phyloP scores from a whole-genome alignment of 2,113 vertebrate species.

The Eolophus roseicapilla region DNA sequence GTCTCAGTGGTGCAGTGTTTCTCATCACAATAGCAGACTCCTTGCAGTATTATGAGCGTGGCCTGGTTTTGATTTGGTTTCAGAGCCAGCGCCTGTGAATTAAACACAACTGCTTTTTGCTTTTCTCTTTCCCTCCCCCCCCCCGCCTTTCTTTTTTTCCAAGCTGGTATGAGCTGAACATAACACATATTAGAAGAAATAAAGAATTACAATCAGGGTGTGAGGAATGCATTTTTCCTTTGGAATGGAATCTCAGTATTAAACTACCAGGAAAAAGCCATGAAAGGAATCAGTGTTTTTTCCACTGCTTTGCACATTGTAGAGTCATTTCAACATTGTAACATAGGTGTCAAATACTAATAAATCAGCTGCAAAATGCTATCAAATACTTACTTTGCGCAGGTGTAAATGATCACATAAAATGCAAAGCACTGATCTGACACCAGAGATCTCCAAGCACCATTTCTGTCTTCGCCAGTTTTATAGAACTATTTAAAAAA shows the following conservation, averaged over 20 bases:
- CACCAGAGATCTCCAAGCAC: background rate
- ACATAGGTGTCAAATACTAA: slow-evolving; percentile 38
- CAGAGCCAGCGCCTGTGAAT: background rate
- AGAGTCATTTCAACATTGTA: slow-evolving; percentile 25
- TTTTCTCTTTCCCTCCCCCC: background rate
- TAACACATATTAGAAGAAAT: background rate
- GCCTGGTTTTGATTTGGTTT: background rate
- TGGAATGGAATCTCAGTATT: background rate
- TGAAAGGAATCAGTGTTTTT: slow-evolving; percentile 7
- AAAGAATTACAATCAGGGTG: background rate
- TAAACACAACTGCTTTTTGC: background rate
- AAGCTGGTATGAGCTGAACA: background rate
- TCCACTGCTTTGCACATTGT: slow-evolving; percentile 21
- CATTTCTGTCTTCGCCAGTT: background rate
- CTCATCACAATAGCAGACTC: background rate
- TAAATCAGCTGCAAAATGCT: slow-evolving; percentile 56
- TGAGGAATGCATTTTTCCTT: background rate
- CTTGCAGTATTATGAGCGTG: background rate
- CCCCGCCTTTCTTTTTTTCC: background rate
- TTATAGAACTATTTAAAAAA: background rate
- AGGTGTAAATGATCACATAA: slow-evolving; percentile 39
- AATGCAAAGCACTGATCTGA: slow-evolving; percentile 17
- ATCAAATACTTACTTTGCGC: slow-evolving; percentile 28
- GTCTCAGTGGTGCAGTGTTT: background rate
- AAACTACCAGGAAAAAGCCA: background rate